Percentiles rank a stretch among this genome's conserved stretches.
Evolutionary conservation across 2,797 vertebrate species (phyloP).

Genomic region (Poeciliopsis gracilis): DNA sequence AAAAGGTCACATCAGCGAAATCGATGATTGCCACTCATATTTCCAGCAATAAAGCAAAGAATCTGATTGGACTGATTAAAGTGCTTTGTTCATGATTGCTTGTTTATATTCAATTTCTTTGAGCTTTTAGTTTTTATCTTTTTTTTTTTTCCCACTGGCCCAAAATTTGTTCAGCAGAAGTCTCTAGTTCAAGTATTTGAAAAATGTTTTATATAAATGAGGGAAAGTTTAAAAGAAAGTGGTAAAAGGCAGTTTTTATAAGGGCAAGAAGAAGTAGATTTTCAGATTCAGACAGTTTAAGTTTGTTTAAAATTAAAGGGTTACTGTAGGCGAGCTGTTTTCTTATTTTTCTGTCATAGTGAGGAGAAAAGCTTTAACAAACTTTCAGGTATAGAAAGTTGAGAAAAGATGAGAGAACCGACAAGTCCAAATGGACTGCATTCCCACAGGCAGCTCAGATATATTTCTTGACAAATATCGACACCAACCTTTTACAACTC

Average conservation of each 20-base stretch:
- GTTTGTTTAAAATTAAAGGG: neutral
- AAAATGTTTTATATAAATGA: neutral
- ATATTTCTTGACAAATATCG: too few species aligned
- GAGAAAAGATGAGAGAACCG: neutral
- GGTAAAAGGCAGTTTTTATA: neutral
- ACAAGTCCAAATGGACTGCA: too few species aligned
- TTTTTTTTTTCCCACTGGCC: too few species aligned
- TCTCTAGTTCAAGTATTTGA: conserved; percentile 8
- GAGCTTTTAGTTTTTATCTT: conserved; percentile 28
- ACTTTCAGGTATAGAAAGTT: neutral
- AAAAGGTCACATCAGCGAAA: conserved; percentile 72
- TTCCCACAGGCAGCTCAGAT: too few species aligned
- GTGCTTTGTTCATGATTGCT: conserved; percentile 43
- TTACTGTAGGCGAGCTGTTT: neutral
- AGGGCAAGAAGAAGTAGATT: neutral
- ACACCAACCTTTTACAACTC: too few species aligned
- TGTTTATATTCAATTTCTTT: conserved; percentile 37
- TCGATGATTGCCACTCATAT: conserved; percentile 61
- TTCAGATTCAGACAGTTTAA: neutral
- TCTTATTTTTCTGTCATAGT: neutral
- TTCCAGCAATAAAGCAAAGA: conserved; percentile 39
- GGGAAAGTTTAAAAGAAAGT: neutral
- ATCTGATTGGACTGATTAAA: conserved; percentile 51
- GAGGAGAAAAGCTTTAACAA: neutral
- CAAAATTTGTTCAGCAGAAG: conserved; percentile 16